Conservation (phyloP, 2,888 invertebrate genomes). For the Anthoptus insignis region DNA sequence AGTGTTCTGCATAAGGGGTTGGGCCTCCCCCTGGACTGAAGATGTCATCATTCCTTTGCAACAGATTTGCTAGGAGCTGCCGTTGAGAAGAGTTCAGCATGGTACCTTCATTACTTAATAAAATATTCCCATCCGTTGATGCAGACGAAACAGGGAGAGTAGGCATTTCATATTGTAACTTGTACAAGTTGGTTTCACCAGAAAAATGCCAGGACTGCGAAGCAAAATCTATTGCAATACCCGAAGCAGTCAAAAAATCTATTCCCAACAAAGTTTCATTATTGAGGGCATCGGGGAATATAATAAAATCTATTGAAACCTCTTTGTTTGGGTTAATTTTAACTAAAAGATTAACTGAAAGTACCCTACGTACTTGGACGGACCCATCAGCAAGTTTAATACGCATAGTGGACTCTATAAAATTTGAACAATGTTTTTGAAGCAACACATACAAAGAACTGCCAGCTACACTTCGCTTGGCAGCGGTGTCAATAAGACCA, state of each 20-base stretch:
- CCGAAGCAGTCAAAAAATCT: background rate
- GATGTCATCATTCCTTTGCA: background rate
- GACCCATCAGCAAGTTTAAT: background rate
- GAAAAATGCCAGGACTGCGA: background rate
- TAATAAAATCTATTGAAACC: background rate
- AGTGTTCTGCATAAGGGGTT: conserved; percentile 24
- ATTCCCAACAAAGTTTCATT: conserved; percentile 3
- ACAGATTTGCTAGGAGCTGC: background rate
- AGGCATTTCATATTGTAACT: background rate
- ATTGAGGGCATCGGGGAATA: background rate
- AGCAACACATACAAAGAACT: background rate
- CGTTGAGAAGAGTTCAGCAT: background rate
- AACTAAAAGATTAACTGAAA: background rate
- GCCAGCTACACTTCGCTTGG: background rate
- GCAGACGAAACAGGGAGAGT: background rate
- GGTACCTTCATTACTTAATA: background rate
- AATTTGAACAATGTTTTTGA: background rate
- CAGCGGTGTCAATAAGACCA: background rate
- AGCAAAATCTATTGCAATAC: background rate
- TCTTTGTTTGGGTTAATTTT: background rate
- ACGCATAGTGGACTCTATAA: background rate
- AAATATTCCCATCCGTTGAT: background rate
- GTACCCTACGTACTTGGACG: background rate
- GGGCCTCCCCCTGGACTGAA: background rate
- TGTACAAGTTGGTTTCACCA: background rate